Evolutionary conservation across 2,888 invertebrate genomes (phyloP).

Genomic region (Nemoura dubitans): DNA sequence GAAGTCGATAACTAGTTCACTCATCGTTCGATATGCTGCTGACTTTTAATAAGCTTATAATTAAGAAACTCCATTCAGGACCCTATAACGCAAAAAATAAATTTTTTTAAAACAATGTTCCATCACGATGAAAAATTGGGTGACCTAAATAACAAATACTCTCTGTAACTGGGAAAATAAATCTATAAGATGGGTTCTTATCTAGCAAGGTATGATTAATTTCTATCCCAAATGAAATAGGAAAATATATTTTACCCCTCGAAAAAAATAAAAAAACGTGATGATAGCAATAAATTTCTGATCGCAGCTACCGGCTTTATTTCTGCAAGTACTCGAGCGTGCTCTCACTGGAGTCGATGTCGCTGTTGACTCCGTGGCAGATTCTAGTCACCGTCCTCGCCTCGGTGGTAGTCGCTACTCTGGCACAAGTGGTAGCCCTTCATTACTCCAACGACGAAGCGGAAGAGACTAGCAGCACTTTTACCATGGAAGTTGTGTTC

Average conservation of each 20-base stretch:
- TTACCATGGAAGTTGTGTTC: background rate
- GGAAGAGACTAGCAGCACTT: background rate
- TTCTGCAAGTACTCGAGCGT: background rate
- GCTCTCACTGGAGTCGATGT: background rate
- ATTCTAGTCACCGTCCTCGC: constrained; percentile 21
- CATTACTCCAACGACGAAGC: background rate
- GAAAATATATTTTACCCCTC: background rate
- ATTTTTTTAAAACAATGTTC: background rate
- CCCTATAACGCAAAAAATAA: background rate
- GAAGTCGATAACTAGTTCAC: background rate
- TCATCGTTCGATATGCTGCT: background rate
- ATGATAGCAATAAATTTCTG: background rate
- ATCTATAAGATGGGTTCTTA: background rate
- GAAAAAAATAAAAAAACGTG: too few relatives aligned
- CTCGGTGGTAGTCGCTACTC: background rate
- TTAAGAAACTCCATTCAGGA: background rate
- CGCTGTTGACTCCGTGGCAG: constrained; percentile 31
- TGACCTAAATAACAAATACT: background rate
- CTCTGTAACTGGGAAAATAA: background rate
- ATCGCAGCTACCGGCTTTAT: constrained; percentile 24
- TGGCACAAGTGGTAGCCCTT: constrained; percentile 26
- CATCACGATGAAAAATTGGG: background rate
- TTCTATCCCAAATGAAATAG: background rate
- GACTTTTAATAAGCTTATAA: background rate
- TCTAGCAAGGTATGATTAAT: background rate